Conservation (phyloP, 2,888 invertebrate genomes). For the Scelioninae gen. 2 region DNA sequence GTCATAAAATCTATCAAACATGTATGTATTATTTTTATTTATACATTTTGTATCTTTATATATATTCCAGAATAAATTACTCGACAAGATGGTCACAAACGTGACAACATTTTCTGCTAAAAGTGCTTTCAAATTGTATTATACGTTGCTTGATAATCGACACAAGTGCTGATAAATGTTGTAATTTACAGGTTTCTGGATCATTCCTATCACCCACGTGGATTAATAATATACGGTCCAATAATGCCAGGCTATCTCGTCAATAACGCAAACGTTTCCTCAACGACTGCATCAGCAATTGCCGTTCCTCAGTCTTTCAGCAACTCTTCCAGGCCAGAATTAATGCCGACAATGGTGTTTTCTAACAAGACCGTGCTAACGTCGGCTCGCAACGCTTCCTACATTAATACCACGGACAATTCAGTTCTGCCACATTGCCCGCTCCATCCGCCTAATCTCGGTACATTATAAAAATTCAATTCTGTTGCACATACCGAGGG, state of each 20-base stretch:
- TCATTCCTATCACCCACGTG: slow-evolving; percentile 70
- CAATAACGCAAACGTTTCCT: slow-evolving; percentile 63
- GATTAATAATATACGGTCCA: slow-evolving; percentile 72
- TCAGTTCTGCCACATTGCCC: slow-evolving; percentile 77
- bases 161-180: neutral
- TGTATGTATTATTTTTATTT: too few relatives aligned
- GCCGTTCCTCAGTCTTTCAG: slow-evolving; percentile 58
- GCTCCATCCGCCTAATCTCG: slow-evolving; percentile 80
- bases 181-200: slow-evolving; percentile 67
- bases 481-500: slow-evolving; percentile 5
- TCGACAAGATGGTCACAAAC: too few relatives aligned
- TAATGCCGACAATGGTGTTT: slow-evolving; percentile 58
- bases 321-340: slow-evolving; percentile 64
- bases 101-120: too few relatives aligned
- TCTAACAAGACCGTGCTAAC: slow-evolving; percentile 51
- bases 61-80: too few relatives aligned
- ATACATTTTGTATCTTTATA: too few relatives aligned
- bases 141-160: neutral
- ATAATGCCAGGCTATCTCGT: slow-evolving; percentile 62
- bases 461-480: slow-evolving; percentile 74
- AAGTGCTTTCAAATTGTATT: neutral
- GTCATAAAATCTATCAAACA: too few relatives aligned
- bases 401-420: slow-evolving; percentile 66
- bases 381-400: slow-evolving; percentile 56
- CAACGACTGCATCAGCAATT: slow-evolving; percentile 61